Conservation (phyloP, 2,797 vertebrate species). For the Hafferia zeledoni region DNA sequence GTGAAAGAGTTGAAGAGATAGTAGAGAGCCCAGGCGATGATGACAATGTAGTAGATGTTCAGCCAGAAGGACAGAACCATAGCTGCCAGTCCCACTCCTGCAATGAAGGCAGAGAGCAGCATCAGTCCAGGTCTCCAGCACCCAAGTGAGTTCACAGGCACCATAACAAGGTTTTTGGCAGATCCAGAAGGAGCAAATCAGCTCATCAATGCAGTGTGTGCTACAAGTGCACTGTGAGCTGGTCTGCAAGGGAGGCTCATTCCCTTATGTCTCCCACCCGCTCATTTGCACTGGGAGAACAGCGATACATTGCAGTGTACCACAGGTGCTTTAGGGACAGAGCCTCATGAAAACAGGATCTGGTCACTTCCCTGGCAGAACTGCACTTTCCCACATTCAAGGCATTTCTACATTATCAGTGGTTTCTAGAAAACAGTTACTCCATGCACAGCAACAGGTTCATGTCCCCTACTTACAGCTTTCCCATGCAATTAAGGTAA, state of each 20-base stretch:
- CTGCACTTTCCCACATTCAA: not conserved
- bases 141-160: accelerated
- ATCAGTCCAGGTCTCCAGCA: not conserved
- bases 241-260: not conserved
- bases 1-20: constrained; percentile 91
- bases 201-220: not conserved
- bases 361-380: not conserved
- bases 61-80: constrained; percentile 92
- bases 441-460: not conserved
- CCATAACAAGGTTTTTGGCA: not conserved
- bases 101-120: not conserved
- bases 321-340: not conserved
- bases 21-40: constrained; percentile 93
- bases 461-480: not conserved
- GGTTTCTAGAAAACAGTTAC: not conserved
- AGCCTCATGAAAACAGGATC: not conserved
- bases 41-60: constrained; percentile 94
- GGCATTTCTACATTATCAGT: not conserved
- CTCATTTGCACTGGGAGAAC: not conserved
- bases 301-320: not conserved
- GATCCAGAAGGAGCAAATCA: not conserved
- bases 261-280: accelerated
- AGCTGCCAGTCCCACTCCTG: constrained; percentile 90
- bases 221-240: not conserved
- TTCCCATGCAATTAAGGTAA: not conserved